Conservation (phyloP, 2,888 invertebrate genomes). For the Drosophila prostipennis region DNA sequence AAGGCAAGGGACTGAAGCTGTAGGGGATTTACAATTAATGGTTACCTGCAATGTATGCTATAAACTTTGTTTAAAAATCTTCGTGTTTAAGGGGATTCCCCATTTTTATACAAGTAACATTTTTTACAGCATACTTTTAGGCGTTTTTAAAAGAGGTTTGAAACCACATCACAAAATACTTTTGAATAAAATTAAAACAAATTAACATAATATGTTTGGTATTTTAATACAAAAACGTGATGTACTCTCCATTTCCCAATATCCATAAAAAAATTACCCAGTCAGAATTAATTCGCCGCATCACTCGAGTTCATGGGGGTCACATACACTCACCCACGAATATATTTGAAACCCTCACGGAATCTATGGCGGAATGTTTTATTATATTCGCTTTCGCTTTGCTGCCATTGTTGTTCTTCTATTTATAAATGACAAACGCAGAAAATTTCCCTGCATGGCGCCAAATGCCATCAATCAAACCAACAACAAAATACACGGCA, state of each 20-base stretch:
- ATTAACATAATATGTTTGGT: too few relatives aligned
- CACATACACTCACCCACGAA: slow-evolving; percentile 7
- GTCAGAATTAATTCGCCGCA: slow-evolving; percentile 11
- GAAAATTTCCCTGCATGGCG: slow-evolving; percentile 46
- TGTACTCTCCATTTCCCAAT: neutral
- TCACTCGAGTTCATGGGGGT: slow-evolving; percentile 27
- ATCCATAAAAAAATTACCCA: neutral
- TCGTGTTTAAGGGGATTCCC: neutral
- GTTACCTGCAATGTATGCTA: slow-evolving; percentile 1
- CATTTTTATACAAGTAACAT: too few relatives aligned
- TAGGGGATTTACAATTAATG: neutral
- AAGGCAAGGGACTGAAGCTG: neutral
- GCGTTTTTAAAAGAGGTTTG: neutral
- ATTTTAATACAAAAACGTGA: neutral
- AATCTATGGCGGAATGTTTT: slow-evolving; percentile 33
- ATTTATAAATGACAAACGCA: slow-evolving; percentile 58
- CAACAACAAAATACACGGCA: slow-evolving; percentile 33
- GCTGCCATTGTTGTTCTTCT: slow-evolving; percentile 22
- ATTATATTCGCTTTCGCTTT: slow-evolving; percentile 14
- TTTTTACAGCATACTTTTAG: neutral
- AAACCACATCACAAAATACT: neutral
- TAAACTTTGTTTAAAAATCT: neutral
- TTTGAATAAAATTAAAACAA: neutral
- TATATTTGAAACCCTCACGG: neutral
- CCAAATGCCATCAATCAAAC: slow-evolving; percentile 59